A percentile compares a stretch with the other conserved stretches of the same genome.
Conservation (phyloP, 1,140 invertebrate species). For the Colletes gigas region DNA sequence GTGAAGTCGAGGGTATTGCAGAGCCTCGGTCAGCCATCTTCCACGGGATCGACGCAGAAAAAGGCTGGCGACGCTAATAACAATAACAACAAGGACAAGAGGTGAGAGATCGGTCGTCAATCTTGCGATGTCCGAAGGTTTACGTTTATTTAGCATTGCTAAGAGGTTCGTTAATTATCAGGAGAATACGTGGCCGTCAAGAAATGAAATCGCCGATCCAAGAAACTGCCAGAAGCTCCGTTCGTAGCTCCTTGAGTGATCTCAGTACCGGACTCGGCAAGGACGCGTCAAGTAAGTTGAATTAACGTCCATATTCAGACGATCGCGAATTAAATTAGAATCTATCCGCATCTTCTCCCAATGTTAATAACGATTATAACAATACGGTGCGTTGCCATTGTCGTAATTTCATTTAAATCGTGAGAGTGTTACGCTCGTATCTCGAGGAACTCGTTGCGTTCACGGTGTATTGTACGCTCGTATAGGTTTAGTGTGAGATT, state of each 20-base stretch:
- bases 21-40: slow-evolving; percentile 64
- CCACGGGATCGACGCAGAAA: slow-evolving; percentile 65
- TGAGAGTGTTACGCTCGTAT: not conserved
- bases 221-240: slow-evolving; percentile 79
- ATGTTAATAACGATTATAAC: not conserved
- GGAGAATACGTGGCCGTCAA: slow-evolving; percentile 73
- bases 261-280: slow-evolving; percentile 78
- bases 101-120: slow-evolving; percentile 56
- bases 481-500: not conserved
- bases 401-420: not conserved
- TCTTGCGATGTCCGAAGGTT: not conserved
- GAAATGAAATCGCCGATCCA: slow-evolving; percentile 75
- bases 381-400: too few species aligned
- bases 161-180: slow-evolving; percentile 57
- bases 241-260: slow-evolving; percentile 80
- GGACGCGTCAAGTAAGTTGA: slow-evolving; percentile 75
- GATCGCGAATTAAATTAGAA: slow-evolving; percentile 14
- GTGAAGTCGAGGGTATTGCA: slow-evolving; percentile 89
- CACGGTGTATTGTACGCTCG: not conserved
- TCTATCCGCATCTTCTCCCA: not conserved
- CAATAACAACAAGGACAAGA: slow-evolving; percentile 76
- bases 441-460: not conserved
- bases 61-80: slow-evolving; percentile 72
- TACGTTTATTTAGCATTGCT: not conserved
- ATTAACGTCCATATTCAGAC: slow-evolving; percentile 25